Conservation (phyloP, 2,888 invertebrate genomes). For the Troides aeacus region DNA sequence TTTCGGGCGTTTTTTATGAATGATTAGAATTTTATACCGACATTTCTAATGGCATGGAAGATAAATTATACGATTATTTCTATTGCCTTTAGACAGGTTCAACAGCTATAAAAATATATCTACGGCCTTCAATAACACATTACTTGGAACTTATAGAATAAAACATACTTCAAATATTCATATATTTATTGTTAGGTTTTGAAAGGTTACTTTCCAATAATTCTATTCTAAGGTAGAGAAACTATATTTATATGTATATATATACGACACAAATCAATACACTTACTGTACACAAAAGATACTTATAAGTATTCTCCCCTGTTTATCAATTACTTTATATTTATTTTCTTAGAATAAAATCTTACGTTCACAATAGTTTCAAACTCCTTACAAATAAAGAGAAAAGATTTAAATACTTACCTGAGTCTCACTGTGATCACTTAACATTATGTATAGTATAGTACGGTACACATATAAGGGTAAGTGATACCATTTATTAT, state of each 20-base stretch:
- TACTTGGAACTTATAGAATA: neutral
- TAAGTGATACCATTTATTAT: too few species aligned
- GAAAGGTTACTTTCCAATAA: neutral
- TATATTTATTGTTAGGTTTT: neutral
- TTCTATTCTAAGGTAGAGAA: neutral
- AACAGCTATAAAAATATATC: conserved; percentile 2
- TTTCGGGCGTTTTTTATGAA: conserved; percentile 14
- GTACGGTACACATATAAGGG: too few species aligned
- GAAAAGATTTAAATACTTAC: too few species aligned
- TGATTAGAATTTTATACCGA: conserved; percentile 2
- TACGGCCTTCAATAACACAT: neutral
- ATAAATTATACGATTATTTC: conserved; percentile 2
- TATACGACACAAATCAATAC: neutral
- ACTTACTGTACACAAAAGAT: too few species aligned
- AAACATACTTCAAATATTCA: neutral
- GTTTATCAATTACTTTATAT: too few species aligned
- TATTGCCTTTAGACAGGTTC: neutral
- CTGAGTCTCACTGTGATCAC: too few species aligned
- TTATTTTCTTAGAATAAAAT: too few species aligned
- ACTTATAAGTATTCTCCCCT: too few species aligned
- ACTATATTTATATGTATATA: neutral
- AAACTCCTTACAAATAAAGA: too few species aligned
- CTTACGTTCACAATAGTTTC: too few species aligned
- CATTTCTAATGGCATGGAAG: neutral
- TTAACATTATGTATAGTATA: too few species aligned